A percentile compares a stretch with the other conserved stretches of the same genome.
These are phyloP conservation scores for Anomalospiza imberbis DNA, from an alignment of 2,797 vertebrate species.

Conservation along the genomic window DNA sequence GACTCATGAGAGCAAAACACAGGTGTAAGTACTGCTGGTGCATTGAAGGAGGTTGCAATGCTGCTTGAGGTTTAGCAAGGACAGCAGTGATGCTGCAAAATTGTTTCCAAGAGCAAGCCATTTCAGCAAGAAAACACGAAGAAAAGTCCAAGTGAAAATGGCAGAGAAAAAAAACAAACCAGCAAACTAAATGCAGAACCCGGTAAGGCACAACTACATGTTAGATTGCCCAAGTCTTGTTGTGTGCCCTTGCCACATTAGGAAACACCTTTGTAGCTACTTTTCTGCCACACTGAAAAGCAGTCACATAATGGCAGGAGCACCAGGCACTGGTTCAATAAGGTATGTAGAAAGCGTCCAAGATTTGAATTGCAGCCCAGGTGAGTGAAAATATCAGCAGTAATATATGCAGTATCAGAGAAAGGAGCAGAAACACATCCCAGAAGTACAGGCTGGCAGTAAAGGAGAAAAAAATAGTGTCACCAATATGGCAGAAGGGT, in stretches of 20 bases:
- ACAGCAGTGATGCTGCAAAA: background rate
- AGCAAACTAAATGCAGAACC: background rate
- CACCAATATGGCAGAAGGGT: background rate
- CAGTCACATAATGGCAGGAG: background rate
- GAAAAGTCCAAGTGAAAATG: background rate
- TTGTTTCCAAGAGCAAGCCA: background rate
- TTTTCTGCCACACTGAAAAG: background rate
- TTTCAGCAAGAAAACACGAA: background rate
- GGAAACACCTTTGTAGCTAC: background rate
- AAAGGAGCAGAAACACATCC: background rate
- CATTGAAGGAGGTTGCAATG: background rate
- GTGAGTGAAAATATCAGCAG: background rate
- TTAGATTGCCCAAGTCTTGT: background rate
- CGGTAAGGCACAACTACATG: background rate
- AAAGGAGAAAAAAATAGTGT: background rate
- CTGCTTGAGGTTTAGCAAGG: background rate
- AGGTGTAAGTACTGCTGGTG: background rate
- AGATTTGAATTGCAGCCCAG: background rate
- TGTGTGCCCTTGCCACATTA: background rate
- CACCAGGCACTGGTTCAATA: background rate
- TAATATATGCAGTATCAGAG: background rate
- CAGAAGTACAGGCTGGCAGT: background rate
- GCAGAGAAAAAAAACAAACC: rapidly evolving
- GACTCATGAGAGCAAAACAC: background rate
- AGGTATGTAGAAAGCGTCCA: background rate